phyloP scores from a whole-genome alignment of 2,888 invertebrate genomes.

The Cacoxenus indagator region DNA sequence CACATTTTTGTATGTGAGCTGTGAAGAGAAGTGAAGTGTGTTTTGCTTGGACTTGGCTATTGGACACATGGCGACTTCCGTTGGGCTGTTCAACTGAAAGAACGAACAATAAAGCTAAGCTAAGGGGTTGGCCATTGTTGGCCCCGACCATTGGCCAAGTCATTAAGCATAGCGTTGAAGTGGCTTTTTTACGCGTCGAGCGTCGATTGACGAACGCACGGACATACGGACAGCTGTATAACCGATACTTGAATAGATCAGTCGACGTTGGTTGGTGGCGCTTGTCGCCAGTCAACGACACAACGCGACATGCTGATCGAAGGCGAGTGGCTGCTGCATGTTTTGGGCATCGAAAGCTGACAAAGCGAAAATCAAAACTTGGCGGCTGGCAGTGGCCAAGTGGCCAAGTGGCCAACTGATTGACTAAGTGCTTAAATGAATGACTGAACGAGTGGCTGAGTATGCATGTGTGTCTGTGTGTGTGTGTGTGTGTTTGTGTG shows the following conservation, averaged over 20 bases:
- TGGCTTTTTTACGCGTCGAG: neutral
- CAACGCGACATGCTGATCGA: too few relatives aligned
- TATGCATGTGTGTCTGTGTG: neutral
- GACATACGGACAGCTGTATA: neutral
- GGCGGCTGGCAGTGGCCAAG: neutral
- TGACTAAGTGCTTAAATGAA: neutral
- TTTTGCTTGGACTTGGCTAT: neutral
- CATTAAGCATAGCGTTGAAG: slow-evolving; percentile 15
- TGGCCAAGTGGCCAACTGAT: neutral
- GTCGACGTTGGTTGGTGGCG: slow-evolving; percentile 1
- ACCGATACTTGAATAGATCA: neutral
- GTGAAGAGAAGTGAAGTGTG: too few relatives aligned
- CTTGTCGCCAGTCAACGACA: slow-evolving; percentile 19
- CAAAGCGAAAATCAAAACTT: slow-evolving; percentile 11
- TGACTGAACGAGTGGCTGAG: neutral
- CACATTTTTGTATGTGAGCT: too few relatives aligned
- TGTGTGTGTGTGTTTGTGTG: neutral
- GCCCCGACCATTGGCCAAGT: too few relatives aligned
- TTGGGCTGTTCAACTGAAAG: neutral
- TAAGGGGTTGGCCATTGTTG: neutral
- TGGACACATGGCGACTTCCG: slow-evolving; percentile 17
- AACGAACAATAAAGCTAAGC: neutral
- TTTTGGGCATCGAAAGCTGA: slow-evolving; percentile 2
- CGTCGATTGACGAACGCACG: neutral
- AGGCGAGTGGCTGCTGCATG: neutral